phyloP scores from a whole-genome alignment of 1,140 invertebrate species.

The Bombus superbus region DNA sequence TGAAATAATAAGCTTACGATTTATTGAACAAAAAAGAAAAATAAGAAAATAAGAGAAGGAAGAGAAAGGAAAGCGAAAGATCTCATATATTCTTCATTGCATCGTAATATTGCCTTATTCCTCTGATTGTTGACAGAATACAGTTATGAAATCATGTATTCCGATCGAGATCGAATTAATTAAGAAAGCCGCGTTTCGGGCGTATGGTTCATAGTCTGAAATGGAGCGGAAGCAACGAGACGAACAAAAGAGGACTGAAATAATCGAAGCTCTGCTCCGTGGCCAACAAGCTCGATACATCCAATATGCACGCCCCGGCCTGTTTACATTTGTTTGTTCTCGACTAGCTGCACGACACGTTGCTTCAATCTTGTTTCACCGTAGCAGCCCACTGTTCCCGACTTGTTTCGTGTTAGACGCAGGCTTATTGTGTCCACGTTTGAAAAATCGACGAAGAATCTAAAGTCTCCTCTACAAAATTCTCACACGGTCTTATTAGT shows the following conservation, averaged over 20 bases:
- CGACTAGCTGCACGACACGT: slow-evolving; percentile 31
- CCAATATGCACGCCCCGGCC: slow-evolving; percentile 54
- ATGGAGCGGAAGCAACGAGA: slow-evolving; percentile 39
- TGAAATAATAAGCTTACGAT: too few relatives aligned
- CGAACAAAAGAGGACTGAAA: slow-evolving; percentile 55
- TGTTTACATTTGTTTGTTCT: slow-evolving; percentile 66
- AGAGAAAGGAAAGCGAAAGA: too few relatives aligned
- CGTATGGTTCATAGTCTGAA: neutral
- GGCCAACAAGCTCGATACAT: slow-evolving; percentile 55
- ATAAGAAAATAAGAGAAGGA: too few relatives aligned
- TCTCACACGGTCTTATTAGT: neutral
- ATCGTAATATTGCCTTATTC: too few relatives aligned
- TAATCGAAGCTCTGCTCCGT: slow-evolving; percentile 48
- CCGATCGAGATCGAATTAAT: slow-evolving; percentile 19
- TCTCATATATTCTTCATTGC: too few relatives aligned
- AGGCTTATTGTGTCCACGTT: slow-evolving; percentile 1
- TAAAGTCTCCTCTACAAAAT: neutral
- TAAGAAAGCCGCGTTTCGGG: slow-evolving; percentile 11
- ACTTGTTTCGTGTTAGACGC: slow-evolving; percentile 16
- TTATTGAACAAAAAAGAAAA: too few relatives aligned
- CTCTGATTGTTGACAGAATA: too few relatives aligned
- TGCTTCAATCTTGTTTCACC: slow-evolving; percentile 36
- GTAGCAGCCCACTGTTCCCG: slow-evolving; percentile 23
- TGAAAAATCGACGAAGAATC: slow-evolving; percentile 12
- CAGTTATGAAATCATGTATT: neutral